phyloP scores from a whole-genome alignment of 2,888 invertebrate genomes.

The Drosophila kanekoi region DNA sequence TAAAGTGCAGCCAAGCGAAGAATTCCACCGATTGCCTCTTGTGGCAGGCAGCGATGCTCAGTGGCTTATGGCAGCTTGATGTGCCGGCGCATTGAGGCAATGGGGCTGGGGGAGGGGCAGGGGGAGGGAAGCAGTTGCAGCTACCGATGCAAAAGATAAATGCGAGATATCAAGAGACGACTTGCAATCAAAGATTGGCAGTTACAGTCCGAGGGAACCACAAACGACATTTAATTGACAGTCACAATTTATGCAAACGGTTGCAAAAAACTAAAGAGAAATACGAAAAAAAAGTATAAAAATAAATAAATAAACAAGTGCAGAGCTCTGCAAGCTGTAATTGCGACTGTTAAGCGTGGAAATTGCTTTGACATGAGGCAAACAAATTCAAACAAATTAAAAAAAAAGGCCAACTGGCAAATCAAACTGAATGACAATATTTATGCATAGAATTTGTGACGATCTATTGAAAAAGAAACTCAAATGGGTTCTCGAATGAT shows the following conservation, averaged over 20 bases:
- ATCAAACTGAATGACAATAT: not conserved
- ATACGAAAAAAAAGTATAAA: slow-evolving; percentile 26
- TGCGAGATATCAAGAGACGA: slow-evolving; percentile 45
- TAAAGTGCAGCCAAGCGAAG: slow-evolving; percentile 57
- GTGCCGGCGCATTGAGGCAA: not conserved
- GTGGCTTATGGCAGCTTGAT: not conserved
- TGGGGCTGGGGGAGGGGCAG: slow-evolving; percentile 12
- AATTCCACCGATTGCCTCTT: slow-evolving; percentile 62
- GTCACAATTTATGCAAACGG: slow-evolving; percentile 78
- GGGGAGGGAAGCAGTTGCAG: slow-evolving; percentile 29
- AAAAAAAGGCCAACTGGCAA: not conserved
- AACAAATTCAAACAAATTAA: slow-evolving; percentile 30
- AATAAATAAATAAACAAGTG: slow-evolving; percentile 51
- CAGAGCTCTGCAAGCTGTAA: slow-evolving; percentile 39
- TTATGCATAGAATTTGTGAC: slow-evolving; percentile 21
- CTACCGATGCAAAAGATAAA: slow-evolving; percentile 53
- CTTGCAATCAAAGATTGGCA: slow-evolving; percentile 62
- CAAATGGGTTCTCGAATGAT: not conserved
- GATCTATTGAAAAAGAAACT: slow-evolving; percentile 14
- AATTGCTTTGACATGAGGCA: slow-evolving; percentile 46
- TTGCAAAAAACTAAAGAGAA: slow-evolving; percentile 35
- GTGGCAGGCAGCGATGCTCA: slow-evolving; percentile 41
- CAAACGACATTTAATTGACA: slow-evolving; percentile 75
- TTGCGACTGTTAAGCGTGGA: slow-evolving; percentile 52
- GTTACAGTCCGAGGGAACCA: slow-evolving; percentile 48